Conservation (phyloP, 2,797 vertebrate species). For the Cyprinella venusta region DNA sequence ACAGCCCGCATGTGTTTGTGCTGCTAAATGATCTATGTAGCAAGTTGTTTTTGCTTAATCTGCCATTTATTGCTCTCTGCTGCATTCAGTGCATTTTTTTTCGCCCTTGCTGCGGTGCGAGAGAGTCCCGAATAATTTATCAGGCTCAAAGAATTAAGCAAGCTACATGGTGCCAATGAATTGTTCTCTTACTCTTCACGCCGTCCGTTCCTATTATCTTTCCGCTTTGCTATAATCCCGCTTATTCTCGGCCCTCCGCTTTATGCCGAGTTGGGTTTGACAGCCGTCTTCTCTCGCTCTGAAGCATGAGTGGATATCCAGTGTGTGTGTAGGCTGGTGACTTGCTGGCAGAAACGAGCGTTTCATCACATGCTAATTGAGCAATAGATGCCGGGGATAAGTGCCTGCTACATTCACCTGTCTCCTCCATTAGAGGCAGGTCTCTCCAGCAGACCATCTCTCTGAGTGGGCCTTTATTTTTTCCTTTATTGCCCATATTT, state of each 20-base stretch:
- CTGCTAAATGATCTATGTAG: slow-evolving; percentile 36
- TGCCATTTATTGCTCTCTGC: slow-evolving; percentile 20
- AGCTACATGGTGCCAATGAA: slow-evolving; percentile 26
- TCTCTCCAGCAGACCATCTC: not conserved
- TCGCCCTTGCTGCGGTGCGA: not conserved
- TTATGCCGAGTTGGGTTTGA: not conserved
- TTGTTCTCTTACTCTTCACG: slow-evolving; percentile 33
- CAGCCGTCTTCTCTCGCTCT: not conserved
- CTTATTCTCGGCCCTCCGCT: slow-evolving; percentile 5
- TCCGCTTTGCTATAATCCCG: slow-evolving; percentile 16
- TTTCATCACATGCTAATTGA: slow-evolving; percentile 47
- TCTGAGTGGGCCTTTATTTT: not conserved
- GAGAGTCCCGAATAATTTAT: slow-evolving; percentile 36
- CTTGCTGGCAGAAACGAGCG: slow-evolving; percentile 18
- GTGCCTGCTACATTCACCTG: slow-evolving; percentile 13
- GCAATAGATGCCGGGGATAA: slow-evolving; percentile 22
- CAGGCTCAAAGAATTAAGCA: slow-evolving; percentile 45
- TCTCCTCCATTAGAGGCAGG: slow-evolving; percentile 7
- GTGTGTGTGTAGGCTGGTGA: slow-evolving; percentile 33
- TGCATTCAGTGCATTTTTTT: slow-evolving; percentile 5
- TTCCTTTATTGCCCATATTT: not conserved
- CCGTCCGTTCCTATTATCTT: slow-evolving; percentile 11
- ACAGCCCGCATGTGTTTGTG: slow-evolving; percentile 2
- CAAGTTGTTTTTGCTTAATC: slow-evolving; percentile 1
- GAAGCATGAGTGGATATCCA: slow-evolving; percentile 10